These are phyloP conservation scores for Pollachius pollachius DNA, from an alignment of 2,113 vertebrate species.

Conservation along the genomic window DNA sequence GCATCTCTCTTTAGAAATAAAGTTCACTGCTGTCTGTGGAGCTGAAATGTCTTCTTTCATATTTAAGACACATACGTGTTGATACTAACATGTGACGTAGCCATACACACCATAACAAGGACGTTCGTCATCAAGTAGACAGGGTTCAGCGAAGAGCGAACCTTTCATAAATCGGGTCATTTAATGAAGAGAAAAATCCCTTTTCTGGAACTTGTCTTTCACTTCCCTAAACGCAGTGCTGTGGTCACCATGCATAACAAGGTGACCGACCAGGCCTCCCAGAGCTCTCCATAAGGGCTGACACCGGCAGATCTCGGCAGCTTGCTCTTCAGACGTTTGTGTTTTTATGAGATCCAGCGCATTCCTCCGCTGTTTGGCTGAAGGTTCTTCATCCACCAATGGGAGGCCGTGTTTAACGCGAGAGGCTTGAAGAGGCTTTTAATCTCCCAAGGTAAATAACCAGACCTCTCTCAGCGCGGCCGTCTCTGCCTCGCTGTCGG, in stretches of 20 bases:
- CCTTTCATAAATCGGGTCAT: neutral
- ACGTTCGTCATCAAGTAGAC: no score
- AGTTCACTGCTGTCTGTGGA: neutral
- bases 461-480: slow-evolving; percentile 8
- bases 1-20: no score
- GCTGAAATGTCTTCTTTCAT: neutral
- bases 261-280: slow-evolving; percentile 26
- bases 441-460: slow-evolving; percentile 67
- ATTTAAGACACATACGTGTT: neutral
- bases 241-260: slow-evolving; percentile 32
- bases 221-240: slow-evolving; percentile 48
- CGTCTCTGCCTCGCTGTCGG: no score
- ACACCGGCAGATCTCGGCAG: slow-evolving; percentile 38
- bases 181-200: neutral
- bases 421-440: slow-evolving; percentile 35
- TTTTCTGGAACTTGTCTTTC: slow-evolving; percentile 38
- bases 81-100: no score
- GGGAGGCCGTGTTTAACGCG: slow-evolving; percentile 43
- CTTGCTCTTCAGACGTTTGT: slow-evolving; percentile 59
- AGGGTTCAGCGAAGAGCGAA: neutral
- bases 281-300: slow-evolving; percentile 43
- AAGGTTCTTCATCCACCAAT: slow-evolving; percentile 42
- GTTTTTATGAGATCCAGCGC: slow-evolving; percentile 62
- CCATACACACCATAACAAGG: no score
- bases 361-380: slow-evolving; percentile 51